phyloP scores from a whole-genome alignment of 1,140 invertebrate species.

The Ceratosolen solmsi region DNA sequence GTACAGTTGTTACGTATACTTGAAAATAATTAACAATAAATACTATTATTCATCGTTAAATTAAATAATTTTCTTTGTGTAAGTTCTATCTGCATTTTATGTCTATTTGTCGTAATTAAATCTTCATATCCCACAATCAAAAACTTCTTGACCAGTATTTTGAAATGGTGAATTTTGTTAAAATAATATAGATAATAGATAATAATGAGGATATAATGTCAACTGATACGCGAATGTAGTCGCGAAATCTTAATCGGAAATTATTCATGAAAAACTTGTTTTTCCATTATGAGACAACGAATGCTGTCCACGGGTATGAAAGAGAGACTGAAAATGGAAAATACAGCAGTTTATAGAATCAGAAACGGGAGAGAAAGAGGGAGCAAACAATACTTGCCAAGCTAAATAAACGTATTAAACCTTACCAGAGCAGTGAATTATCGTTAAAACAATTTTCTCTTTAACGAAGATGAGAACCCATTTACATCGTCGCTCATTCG shows the following conservation, averaged over 20 bases:
- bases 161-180: background rate
- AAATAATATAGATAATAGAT: background rate
- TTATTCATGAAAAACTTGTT: constrained; percentile 35
- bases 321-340: background rate
- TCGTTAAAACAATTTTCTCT: constrained; percentile 59
- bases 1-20: no score
- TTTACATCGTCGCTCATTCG: constrained; percentile 49
- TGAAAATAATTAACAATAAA: no score
- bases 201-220: constrained; percentile 12
- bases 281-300: background rate
- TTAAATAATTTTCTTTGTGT: no score
- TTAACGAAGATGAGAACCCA: constrained; percentile 58
- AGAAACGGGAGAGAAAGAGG: background rate
- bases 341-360: constrained; percentile 13
- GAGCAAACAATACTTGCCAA: constrained; percentile 24
- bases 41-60: no score
- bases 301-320: background rate
- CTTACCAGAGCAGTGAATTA: constrained; percentile 51
- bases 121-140: no score
- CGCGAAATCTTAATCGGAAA: constrained; percentile 14
- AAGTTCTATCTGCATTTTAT: no score
- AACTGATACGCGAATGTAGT: constrained; percentile 18
- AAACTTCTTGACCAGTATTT: no score
- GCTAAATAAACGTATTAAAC: constrained; percentile 52
- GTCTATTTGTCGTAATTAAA: no score